phyloP scores from a whole-genome alignment of 2,888 invertebrate species.

The Ariolimax columbianus region DNA sequence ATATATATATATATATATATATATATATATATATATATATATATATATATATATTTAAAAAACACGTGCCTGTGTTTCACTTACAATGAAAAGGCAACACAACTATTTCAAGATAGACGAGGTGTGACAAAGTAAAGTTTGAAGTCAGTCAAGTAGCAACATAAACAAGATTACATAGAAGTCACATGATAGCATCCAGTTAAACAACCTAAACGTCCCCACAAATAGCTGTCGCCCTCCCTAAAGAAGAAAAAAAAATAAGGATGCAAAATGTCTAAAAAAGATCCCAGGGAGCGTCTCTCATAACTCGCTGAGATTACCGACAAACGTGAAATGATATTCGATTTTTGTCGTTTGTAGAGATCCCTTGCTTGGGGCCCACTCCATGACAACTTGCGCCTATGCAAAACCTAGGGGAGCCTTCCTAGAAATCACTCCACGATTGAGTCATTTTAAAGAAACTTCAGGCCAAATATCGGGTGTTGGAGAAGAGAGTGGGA shows the following conservation, averaged over 20 bases:
- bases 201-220: not conserved
- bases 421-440: conserved; percentile 1
- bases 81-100: too few relatives aligned
- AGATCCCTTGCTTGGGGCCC: not conserved
- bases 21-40: too few relatives aligned
- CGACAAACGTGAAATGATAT: conserved; percentile 13
- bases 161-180: too few relatives aligned
- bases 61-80: too few relatives aligned
- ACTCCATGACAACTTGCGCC: not conserved
- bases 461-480: not conserved
- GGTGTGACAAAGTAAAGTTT: too few relatives aligned
- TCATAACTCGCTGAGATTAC: conserved; percentile 24
- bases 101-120: too few relatives aligned
- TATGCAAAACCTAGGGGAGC: not conserved
- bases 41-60: too few relatives aligned
- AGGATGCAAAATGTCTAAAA: not conserved
- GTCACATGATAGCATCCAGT: not conserved
- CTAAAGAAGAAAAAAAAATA: too few relatives aligned
- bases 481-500: not conserved
- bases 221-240: too few relatives aligned
- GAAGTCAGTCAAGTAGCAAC: too few relatives aligned
- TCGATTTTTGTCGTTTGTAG: conserved; percentile 29
- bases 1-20: too few relatives aligned
- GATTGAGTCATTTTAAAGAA: conserved; percentile 1
- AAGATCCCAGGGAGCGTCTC: not conserved